Evolutionary conservation across 1,140 invertebrate genomes (phyloP), one percentile per base, ranked within the genome.

Genomic region (Neodiprion fabricii): DNA sequence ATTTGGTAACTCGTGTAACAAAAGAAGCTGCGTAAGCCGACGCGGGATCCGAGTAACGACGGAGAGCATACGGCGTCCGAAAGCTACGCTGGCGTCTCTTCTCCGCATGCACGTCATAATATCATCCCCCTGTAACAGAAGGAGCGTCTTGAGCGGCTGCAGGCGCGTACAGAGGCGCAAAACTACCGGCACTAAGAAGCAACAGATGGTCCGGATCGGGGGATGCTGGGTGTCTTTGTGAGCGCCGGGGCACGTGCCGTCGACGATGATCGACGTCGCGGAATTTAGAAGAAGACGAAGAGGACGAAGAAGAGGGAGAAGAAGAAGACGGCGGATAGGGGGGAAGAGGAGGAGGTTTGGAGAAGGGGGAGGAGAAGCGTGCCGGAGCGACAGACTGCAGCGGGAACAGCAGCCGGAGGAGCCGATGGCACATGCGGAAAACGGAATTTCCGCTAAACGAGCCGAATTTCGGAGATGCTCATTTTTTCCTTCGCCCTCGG

Each of bases 1-100:
- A 61, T 61, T 61, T 61, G 53, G 53, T 61, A 61, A 61, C 53
- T 61, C 53, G 53, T 61, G 53, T 61, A 61, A 61, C n/a, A 61
- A 61, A 61, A 61, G 53, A 61, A 12, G 53, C 11, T 40, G 28
- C 28, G 28, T 40, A 40, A 40, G 28, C 28, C 2, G 28, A 3
- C 28, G 8, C 53, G 8, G 11, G 53, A 17, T 4, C 9, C 5
- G 53, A 61, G 53, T 5, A 14, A 61, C n/a, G 53, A 61, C 53
- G 53, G 11, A 14, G 53, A 61, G 53, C 53, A 61, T 61, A 61
- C 53, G 53, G 53, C 53, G 53, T 61, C 11, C 53, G 28, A 40
- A 40, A 40, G 28, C 28, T 1, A 40, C 28, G 28, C 28, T 40
- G 28, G 28, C 28, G 28, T 40, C 28, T 40, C 28, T 40, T 40